Evolutionary conservation across 2,888 invertebrate genomes (phyloP).

Genomic region (Zygaena filipendulae): DNA sequence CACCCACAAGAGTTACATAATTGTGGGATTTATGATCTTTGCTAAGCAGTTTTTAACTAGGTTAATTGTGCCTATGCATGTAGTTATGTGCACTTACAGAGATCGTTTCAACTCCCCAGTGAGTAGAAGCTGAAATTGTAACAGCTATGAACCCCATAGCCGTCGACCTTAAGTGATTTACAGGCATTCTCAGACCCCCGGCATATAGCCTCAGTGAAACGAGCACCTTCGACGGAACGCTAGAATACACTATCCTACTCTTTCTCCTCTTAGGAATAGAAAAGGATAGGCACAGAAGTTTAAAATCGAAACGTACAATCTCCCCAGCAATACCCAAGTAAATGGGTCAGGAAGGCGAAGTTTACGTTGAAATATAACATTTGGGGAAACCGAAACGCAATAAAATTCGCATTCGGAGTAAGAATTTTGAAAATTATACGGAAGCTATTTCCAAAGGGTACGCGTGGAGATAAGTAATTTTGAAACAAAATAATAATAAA

Average conservation of each 20-base stretch:
- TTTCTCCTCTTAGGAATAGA: slow-evolving; percentile 25
- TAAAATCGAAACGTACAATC: slow-evolving; percentile 45
- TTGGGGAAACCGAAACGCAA: slow-evolving; percentile 52
- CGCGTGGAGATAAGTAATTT: too few species aligned
- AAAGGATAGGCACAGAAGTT: slow-evolving; percentile 36
- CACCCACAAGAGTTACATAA: too few species aligned
- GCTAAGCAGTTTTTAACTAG: too few species aligned
- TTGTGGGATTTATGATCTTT: too few species aligned
- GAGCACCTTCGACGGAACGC: not conserved
- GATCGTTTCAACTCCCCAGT: too few species aligned
- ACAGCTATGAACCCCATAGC: slow-evolving; percentile 34
- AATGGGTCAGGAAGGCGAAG: slow-evolving; percentile 68
- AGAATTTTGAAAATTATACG: slow-evolving; percentile 52
- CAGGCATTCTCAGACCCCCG: slow-evolving; percentile 45
- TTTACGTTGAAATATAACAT: slow-evolving; percentile 54
- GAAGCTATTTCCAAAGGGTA: slow-evolving; percentile 24
- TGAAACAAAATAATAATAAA: slow-evolving; percentile 18
- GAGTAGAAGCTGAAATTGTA: slow-evolving; percentile 54
- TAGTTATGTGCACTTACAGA: too few species aligned
- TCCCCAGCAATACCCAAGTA: slow-evolving; percentile 51
- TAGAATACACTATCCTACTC: slow-evolving; percentile 24
- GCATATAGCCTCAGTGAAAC: slow-evolving; percentile 25
- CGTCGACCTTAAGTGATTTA: slow-evolving; percentile 60
- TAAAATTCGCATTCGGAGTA: slow-evolving; percentile 44
- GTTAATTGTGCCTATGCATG: too few species aligned